These are phyloP conservation scores for Epistrophe eligans DNA, from an alignment of 2,888 invertebrate species.

Conservation along the genomic window DNA sequence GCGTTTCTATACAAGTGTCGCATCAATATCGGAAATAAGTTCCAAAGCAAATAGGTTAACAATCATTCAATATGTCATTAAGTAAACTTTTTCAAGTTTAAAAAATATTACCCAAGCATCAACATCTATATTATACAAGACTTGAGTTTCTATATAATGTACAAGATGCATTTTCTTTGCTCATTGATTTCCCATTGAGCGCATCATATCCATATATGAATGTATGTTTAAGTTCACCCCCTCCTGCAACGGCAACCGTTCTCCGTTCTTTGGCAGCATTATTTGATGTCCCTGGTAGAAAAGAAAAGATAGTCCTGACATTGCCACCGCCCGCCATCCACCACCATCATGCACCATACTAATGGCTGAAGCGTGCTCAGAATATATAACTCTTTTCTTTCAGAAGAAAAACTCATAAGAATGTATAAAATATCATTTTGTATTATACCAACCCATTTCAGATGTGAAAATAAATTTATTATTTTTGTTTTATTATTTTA, in stretches of 20 bases:
- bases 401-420: slow-evolving; percentile 48
- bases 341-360: background rate
- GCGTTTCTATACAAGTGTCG: background rate
- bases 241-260: background rate
- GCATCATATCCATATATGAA: background rate
- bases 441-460: slow-evolving; percentile 40
- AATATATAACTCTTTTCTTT: slow-evolving; percentile 57
- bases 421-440: slow-evolving; percentile 59
- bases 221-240: background rate
- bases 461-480: slow-evolving; percentile 56
- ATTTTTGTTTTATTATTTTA: slow-evolving; percentile 8
- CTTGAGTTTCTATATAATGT: background rate
- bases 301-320: slow-evolving; percentile 3
- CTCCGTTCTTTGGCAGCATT: background rate
- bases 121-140: background rate
- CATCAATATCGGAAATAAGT: background rate
- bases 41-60: background rate
- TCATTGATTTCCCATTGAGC: background rate
- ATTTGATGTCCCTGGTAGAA: background rate
- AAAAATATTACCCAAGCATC: background rate
- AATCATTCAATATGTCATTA: background rate
- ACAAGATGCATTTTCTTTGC: slow-evolving; percentile 17
- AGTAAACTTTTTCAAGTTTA: background rate
- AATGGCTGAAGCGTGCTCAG: slow-evolving; percentile 59
- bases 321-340: background rate